These are phyloP conservation scores for Temnothorax unifasciatus DNA, from an alignment of 2,888 invertebrate species.

Conservation along the genomic window DNA sequence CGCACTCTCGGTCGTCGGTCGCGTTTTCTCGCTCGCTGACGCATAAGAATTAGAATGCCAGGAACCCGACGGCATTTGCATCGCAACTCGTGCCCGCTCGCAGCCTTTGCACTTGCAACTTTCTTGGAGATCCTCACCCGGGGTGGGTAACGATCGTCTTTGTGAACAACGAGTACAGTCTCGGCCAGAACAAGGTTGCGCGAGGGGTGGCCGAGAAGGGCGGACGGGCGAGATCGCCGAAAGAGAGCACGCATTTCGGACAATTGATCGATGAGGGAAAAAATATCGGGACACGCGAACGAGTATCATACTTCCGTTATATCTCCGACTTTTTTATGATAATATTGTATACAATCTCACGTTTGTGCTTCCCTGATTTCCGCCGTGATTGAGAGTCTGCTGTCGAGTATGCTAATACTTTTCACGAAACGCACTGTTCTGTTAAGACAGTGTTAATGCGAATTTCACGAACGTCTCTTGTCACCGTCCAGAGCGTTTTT, in stretches of 20 bases:
- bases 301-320: background rate
- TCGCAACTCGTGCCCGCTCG: conserved; percentile 50
- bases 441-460: background rate
- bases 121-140: conserved; percentile 47
- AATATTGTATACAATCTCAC: background rate
- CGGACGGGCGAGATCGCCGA: conserved; percentile 11
- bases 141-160: conserved; percentile 61
- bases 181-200: conserved; percentile 42
- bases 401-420: background rate
- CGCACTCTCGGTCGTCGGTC: conserved; percentile 51
- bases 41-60: conserved; percentile 76
- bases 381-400: background rate
- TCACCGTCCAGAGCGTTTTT: background rate
- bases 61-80: conserved; percentile 44
- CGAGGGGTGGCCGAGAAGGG: conserved; percentile 18
- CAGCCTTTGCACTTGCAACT: conserved; percentile 72
- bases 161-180: conserved; percentile 60
- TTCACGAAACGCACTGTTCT: background rate
- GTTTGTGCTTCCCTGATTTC: background rate
- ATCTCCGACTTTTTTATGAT: background rate
- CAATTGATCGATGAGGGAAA: conserved; percentile 44
- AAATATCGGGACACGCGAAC: conserved; percentile 24
- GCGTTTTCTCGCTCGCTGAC: conserved; percentile 58
- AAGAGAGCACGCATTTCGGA: conserved; percentile 6
- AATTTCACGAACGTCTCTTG: background rate